Conservation (phyloP, 2,797 vertebrate genomes). For the Eidolon dupreanum region DNA sequence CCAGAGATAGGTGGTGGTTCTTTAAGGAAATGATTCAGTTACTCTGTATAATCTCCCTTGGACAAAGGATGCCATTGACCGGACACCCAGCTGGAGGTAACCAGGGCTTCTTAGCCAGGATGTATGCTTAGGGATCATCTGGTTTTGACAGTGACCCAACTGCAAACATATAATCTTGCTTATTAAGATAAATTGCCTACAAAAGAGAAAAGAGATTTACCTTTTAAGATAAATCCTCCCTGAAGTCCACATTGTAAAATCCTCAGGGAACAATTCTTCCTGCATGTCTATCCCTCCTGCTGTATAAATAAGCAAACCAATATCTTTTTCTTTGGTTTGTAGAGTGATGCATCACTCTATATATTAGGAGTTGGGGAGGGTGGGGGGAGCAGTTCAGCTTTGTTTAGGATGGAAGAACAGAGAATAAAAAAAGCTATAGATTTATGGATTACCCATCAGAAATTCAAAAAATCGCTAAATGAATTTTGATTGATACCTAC, state of each 20-base stretch:
- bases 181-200: constrained; percentile 69
- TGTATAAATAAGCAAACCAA: neutral
- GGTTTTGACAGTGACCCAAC: constrained; percentile 53
- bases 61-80: constrained; percentile 6
- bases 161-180: constrained; percentile 49
- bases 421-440: neutral
- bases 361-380: neutral
- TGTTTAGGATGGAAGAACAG: neutral
- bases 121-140: neutral
- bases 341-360: neutral
- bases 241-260: constrained; percentile 24
- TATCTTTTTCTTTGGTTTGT: constrained; percentile 7
- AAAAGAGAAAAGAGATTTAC: constrained; percentile 65
- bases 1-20: neutral
- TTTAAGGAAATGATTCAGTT: neutral
- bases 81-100: neutral
- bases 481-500: neutral
- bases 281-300: neutral
- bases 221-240: constrained; percentile 31
- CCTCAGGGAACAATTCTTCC: constrained; percentile 47
- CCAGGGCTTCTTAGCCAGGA: neutral
- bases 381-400: neutral
- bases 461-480: constrained; percentile 13
- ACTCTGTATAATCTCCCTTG: neutral
- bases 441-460: neutral